Evolutionary conservation across 2,888 invertebrate genomes (phyloP).

Genomic region (Hybos culiciformis): DNA sequence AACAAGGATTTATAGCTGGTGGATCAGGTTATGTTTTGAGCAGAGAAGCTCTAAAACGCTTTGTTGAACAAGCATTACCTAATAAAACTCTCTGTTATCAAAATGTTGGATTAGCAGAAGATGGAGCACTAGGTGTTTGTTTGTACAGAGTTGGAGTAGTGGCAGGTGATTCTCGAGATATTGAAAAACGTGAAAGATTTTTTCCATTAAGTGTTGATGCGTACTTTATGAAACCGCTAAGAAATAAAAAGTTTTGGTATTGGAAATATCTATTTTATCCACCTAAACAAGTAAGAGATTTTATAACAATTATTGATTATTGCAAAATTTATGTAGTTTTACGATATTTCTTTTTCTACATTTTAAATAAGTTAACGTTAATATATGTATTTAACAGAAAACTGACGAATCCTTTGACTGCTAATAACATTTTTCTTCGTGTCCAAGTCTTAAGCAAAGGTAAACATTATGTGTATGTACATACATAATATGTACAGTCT

Average conservation of each 20-base stretch:
- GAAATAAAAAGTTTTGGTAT: slow-evolving; percentile 79
- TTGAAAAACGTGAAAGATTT: slow-evolving; percentile 78
- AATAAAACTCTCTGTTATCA: slow-evolving; percentile 28
- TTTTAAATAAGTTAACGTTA: too few relatives aligned
- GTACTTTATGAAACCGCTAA: slow-evolving; percentile 51
- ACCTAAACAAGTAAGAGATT: slow-evolving; percentile 44
- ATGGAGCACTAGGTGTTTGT: slow-evolving; percentile 49
- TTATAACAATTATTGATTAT: too few relatives aligned
- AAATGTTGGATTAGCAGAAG: slow-evolving; percentile 39
- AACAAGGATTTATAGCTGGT: slow-evolving; percentile 77
- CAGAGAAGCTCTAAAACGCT: slow-evolving; percentile 59
- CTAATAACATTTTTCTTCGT: too few relatives aligned
- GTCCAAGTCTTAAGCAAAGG: too few relatives aligned
- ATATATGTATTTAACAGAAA: too few relatives aligned
- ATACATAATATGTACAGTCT: too few relatives aligned
- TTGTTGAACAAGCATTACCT: slow-evolving; percentile 66
- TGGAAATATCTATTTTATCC: slow-evolving; percentile 86
- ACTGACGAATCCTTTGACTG: too few relatives aligned
- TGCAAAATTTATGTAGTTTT: too few relatives aligned
- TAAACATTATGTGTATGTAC: too few relatives aligned
- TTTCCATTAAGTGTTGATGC: slow-evolving; percentile 24
- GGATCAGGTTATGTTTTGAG: slow-evolving; percentile 93
- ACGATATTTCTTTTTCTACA: too few relatives aligned
- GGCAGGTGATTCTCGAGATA: slow-evolving; percentile 84
- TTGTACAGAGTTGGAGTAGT: slow-evolving; percentile 70